phyloP scores from a whole-genome alignment of 2,888 invertebrate species.

The Clusia tigrina region DNA sequence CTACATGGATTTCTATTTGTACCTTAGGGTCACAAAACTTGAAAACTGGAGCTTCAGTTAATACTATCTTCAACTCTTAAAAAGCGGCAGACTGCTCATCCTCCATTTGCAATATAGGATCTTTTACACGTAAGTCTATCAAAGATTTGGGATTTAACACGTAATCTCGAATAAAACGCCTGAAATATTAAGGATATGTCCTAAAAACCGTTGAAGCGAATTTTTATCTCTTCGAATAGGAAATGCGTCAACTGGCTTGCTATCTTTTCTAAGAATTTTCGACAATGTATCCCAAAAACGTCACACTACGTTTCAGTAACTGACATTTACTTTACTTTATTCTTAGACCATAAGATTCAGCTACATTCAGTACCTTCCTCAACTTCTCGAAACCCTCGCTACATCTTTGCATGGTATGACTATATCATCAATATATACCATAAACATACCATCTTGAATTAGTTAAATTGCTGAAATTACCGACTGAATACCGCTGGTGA shows the following conservation, averaged over 20 bases:
- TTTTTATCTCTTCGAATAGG: conserved; percentile 30
- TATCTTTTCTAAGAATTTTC: conserved; percentile 27
- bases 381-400: conserved; percentile 6
- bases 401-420: not conserved
- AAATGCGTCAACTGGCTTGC: conserved; percentile 28
- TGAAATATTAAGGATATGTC: conserved; percentile 33
- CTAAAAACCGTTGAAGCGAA: conserved; percentile 33
- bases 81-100: conserved; percentile 28
- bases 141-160: conserved; percentile 12
- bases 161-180: conserved; percentile 23
- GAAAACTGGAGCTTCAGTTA: conserved; percentile 32
- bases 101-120: conserved; percentile 24
- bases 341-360: conserved; percentile 19
- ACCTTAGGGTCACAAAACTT: conserved; percentile 32
- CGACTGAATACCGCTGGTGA: conserved; percentile 27
- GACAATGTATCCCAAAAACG: conserved; percentile 35
- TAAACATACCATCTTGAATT: not conserved
- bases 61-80: conserved; percentile 23
- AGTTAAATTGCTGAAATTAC: conserved; percentile 21
- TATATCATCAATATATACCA: conserved; percentile 11
- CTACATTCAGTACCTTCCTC: conserved; percentile 22
- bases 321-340: conserved; percentile 35
- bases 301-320: conserved; percentile 23
- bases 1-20: conserved; percentile 36
- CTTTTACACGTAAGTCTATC: conserved; percentile 33